Percentiles rank a stretch among this genome's conserved stretches.
Conservation (phyloP, 2,113 vertebrate genomes). For the Spea bombifrons region DNA sequence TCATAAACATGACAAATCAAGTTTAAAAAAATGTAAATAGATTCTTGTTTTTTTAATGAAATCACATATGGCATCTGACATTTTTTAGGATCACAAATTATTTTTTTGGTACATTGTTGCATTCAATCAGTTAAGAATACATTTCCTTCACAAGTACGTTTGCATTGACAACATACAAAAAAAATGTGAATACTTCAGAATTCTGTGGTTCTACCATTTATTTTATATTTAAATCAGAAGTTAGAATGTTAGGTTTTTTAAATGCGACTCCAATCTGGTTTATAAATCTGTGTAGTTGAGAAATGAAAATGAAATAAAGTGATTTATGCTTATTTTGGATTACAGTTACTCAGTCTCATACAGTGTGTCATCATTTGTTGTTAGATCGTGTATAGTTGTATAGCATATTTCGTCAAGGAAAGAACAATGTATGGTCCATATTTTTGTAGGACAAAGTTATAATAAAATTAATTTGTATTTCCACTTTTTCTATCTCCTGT, state of each 20-base stretch:
- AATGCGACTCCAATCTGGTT: not conserved
- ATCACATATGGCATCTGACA: slow-evolving; percentile 43
- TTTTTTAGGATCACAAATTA: slow-evolving; percentile 32
- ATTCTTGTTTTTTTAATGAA: slow-evolving; percentile 41
- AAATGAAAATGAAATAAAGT: slow-evolving; percentile 1
- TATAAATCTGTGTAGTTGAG: not conserved
- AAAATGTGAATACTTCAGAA: not conserved
- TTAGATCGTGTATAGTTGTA: not conserved
- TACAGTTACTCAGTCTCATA: slow-evolving; percentile 5
- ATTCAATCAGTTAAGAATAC: slow-evolving; percentile 20
- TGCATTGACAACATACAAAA: slow-evolving; percentile 31
- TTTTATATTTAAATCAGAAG: slow-evolving; percentile 13
- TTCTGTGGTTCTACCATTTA: not conserved
- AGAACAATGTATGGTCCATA: too few relatives aligned
- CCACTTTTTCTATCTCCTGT: not conserved
- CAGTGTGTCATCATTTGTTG: not conserved
- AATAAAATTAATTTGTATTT: not conserved
- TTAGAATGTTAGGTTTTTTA: slow-evolving; percentile 11
- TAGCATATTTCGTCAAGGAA: too few relatives aligned
- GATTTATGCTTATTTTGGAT: not conserved
- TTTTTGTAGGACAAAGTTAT: slow-evolving; percentile 2
- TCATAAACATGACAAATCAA: slow-evolving; percentile 37
- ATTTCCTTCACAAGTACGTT: slow-evolving; percentile 15
- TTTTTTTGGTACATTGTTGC: slow-evolving; percentile 30
- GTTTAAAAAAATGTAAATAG: slow-evolving; percentile 39